Evolutionary conservation across 1,140 invertebrate species (phyloP).

Genomic region (Trachelipus rathkii): DNA sequence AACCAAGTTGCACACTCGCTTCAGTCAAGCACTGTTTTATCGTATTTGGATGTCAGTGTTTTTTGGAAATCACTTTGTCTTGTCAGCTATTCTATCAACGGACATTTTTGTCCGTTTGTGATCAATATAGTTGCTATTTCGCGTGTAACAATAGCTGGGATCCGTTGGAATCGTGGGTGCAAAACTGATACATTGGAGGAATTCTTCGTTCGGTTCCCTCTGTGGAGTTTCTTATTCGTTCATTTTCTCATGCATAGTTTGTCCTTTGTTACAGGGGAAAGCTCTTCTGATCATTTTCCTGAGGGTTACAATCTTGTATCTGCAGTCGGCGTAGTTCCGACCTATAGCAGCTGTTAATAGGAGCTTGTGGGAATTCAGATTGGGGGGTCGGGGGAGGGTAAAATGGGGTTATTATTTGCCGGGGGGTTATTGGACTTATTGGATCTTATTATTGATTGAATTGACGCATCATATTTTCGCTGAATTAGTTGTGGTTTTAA

Average conservation of each 20-base stretch:
- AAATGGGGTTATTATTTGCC: no score
- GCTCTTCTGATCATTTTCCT: constrained; percentile 12
- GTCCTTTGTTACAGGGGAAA: not conserved
- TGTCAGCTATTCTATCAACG: constrained; percentile 15
- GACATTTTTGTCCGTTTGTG: constrained; percentile 20
- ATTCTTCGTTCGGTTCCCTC: not conserved
- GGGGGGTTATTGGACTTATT: no score
- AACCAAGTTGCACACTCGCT: constrained; percentile 25
- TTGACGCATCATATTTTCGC: no score
- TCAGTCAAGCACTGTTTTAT: constrained; percentile 19
- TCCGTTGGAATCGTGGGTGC: constrained; percentile 20
- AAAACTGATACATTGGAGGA: not conserved
- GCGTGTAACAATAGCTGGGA: constrained; percentile 22
- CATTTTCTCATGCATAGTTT: no score
- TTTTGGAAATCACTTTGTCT: constrained; percentile 18
- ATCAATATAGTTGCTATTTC: constrained; percentile 23
- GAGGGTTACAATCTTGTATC: constrained; percentile 24
- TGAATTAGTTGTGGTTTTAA: no score
- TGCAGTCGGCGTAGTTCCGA: no score
- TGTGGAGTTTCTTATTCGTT: not conserved
- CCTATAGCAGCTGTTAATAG: no score
- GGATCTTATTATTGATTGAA: no score
- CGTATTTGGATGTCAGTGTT: constrained; percentile 8
- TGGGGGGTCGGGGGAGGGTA: no score
- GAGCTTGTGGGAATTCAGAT: no score